phyloP scores from a whole-genome alignment of 2,113 vertebrate genomes.

The Sceloporus undulatus region DNA sequence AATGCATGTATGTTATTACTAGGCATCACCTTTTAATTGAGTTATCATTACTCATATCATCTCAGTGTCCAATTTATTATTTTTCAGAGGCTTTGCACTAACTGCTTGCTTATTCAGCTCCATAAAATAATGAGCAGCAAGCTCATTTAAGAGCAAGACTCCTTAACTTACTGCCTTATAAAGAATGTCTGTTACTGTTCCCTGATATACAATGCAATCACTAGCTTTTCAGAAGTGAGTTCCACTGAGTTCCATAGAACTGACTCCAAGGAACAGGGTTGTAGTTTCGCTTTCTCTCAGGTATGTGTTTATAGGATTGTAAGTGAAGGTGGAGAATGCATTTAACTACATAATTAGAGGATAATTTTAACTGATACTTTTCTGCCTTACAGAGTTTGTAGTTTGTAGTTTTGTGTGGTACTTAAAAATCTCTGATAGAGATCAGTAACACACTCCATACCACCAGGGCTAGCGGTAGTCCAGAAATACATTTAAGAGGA shows the following conservation, averaged over 20 bases:
- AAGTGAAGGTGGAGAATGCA: too few relatives aligned
- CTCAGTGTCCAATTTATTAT: not conserved
- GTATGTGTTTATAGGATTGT: not conserved
- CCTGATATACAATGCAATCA: not conserved
- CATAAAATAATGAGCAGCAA: not conserved
- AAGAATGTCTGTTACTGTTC: not conserved
- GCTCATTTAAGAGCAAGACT: not conserved
- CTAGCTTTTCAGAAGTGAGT: not conserved
- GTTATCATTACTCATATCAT: conserved; percentile 4
- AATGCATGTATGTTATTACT: too few relatives aligned
- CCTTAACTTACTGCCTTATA: not conserved
- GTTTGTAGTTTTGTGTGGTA: too few relatives aligned
- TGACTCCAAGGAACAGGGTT: too few relatives aligned
- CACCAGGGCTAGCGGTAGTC: too few relatives aligned
- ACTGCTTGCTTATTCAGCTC: not conserved
- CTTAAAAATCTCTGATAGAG: too few relatives aligned
- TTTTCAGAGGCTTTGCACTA: not conserved
- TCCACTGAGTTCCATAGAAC: not conserved
- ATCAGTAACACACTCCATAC: too few relatives aligned
- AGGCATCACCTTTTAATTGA: not conserved
- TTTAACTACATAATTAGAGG: too few relatives aligned
- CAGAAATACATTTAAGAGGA: too few relatives aligned
- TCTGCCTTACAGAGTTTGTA: too few relatives aligned
- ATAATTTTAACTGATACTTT: too few relatives aligned
- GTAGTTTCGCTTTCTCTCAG: not conserved